These are phyloP conservation scores for Holacanthus passer DNA, from an alignment of 2,113 vertebrate species.

Conservation along the genomic window DNA sequence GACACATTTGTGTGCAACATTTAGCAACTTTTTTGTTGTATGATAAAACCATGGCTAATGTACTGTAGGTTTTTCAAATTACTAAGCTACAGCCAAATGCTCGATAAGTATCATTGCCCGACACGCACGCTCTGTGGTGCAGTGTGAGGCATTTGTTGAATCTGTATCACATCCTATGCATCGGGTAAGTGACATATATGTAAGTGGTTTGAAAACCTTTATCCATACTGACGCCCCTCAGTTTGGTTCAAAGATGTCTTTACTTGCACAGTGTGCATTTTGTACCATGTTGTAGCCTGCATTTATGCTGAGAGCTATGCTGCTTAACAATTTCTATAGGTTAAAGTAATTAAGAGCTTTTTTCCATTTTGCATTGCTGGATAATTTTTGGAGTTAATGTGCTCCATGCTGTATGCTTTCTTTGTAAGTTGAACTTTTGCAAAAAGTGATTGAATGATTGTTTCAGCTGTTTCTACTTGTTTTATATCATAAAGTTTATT, in stretches of 20 bases:
- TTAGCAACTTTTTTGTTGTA: conserved; percentile 43
- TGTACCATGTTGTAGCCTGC: conserved; percentile 67
- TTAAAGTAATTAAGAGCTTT: conserved; percentile 61
- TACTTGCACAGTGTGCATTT: conserved; percentile 77
- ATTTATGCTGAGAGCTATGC: conserved; percentile 68
- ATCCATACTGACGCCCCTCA: conserved; percentile 60
- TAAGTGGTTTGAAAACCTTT: conserved; percentile 55
- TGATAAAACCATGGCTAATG: conserved; percentile 55
- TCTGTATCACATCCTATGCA: conserved; percentile 61
- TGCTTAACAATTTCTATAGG: conserved; percentile 67
- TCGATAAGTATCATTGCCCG: conserved; percentile 67
- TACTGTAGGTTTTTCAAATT: conserved; percentile 65
- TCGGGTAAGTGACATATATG: conserved; percentile 39
- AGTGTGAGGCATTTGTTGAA: conserved; percentile 60
- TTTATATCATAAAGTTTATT: conserved; percentile 73
- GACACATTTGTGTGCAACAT: conserved; percentile 23
- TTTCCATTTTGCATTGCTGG: conserved; percentile 69
- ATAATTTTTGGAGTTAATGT: conserved; percentile 60
- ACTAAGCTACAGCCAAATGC: conserved; percentile 69
- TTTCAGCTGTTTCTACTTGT: conserved; percentile 72
- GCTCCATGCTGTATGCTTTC: conserved; percentile 61
- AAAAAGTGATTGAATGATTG: conserved; percentile 62
- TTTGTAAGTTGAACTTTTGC: conserved; percentile 52
- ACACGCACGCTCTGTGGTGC: conserved; percentile 64
- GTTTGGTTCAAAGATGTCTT: conserved; percentile 71